These are phyloP conservation scores for Xestoiulus laeticollis DNA, from an alignment of 2,888 invertebrate genomes.

Conservation along the genomic window DNA sequence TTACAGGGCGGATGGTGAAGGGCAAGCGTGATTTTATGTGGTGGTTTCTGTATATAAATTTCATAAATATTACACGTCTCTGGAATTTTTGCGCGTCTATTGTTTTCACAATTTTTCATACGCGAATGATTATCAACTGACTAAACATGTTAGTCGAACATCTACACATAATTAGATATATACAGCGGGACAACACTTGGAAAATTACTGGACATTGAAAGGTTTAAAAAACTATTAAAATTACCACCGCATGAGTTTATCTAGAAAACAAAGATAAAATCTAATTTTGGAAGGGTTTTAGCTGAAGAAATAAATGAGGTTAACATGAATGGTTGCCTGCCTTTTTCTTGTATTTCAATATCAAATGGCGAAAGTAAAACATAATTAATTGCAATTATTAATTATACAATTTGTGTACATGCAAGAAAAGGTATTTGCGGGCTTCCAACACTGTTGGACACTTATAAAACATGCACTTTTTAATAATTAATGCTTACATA, in stretches of 20 bases:
- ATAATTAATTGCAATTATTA: not conserved
- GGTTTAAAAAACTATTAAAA: not conserved
- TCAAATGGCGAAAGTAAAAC: not conserved
- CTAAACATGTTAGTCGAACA: slow-evolving; percentile 23
- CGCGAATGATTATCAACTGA: slow-evolving; percentile 6
- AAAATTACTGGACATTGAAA: not conserved
- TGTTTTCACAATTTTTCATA: slow-evolving; percentile 2
- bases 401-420: not conserved
- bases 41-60: slow-evolving; percentile 43
- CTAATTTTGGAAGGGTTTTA: not conserved
- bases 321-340: not conserved
- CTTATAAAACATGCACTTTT: not conserved
- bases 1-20: slow-evolving; percentile 54
- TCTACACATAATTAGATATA: not conserved
- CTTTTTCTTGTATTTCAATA: not conserved
- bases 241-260: not conserved
- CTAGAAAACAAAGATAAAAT: not conserved
- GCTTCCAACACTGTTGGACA: not conserved
- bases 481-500: not conserved
- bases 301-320: not conserved
- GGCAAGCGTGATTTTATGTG: slow-evolving; percentile 52
- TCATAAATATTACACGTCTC: slow-evolving; percentile 44
- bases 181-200: not conserved
- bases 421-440: not conserved
- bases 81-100: slow-evolving; percentile 2